These are phyloP conservation scores for Drosophila yooni DNA, from an alignment of 2,888 invertebrate genomes.

Conservation along the genomic window DNA sequence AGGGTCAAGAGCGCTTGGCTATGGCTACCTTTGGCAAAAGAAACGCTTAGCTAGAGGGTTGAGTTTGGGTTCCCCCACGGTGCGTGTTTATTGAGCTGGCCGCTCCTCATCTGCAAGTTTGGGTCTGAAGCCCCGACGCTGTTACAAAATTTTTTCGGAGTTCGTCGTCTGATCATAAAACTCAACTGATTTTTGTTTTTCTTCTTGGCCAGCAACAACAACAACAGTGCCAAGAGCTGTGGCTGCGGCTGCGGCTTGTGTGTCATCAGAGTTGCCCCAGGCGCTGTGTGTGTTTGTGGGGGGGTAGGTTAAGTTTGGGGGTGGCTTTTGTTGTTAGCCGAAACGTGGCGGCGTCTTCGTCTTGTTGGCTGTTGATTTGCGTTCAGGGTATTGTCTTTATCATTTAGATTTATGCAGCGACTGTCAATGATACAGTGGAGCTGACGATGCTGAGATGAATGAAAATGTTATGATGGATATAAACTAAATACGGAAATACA, in stretches of 20 bases:
- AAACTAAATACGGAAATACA: neutral
- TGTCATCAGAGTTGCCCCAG: conserved; percentile 37
- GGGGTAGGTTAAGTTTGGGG: conserved; percentile 28
- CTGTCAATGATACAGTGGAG: neutral
- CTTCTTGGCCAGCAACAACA: conserved; percentile 9
- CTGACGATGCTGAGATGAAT: neutral
- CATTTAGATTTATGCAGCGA: conserved; percentile 30
- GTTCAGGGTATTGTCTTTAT: conserved; percentile 34
- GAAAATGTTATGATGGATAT: neutral
- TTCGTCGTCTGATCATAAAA: conserved; percentile 60
- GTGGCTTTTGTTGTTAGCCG: conserved; percentile 20
- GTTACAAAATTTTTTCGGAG: conserved; percentile 33
- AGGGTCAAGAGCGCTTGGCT: conserved; percentile 74
- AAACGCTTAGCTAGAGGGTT: conserved; percentile 39
- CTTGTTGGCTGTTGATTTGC: conserved; percentile 33
- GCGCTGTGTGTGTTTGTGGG: neutral
- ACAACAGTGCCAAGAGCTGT: conserved; percentile 18
- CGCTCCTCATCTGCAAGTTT: conserved; percentile 24
- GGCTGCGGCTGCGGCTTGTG: conserved; percentile 19
- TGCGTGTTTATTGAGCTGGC: conserved; percentile 62
- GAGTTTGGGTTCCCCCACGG: conserved; percentile 17
- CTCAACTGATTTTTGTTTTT: conserved; percentile 50
- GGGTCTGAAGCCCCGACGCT: conserved; percentile 56
- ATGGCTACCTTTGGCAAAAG: conserved; percentile 57
- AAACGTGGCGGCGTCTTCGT: conserved; percentile 31